Conservation (phyloP, 2,797 vertebrate genomes). For the Cossypha heuglini region DNA sequence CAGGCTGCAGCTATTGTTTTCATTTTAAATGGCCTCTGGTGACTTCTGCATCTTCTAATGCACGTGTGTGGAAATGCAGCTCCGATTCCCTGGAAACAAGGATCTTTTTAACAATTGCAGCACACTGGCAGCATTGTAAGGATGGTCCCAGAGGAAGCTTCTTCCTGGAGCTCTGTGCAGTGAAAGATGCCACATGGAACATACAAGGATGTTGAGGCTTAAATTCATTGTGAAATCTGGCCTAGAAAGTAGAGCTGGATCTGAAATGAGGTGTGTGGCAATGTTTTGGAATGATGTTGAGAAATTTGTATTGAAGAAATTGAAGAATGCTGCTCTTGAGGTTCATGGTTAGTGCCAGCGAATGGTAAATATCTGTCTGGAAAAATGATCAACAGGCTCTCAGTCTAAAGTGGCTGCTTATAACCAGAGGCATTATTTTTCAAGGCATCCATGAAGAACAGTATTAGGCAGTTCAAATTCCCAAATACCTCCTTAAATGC, state of each 20-base stretch:
- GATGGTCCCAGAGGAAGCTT: neutral
- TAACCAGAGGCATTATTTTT: constrained; percentile 6
- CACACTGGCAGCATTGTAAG: constrained; percentile 45
- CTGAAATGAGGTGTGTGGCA: constrained; percentile 34
- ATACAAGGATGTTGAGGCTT: neutral
- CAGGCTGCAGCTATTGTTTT: constrained; percentile 33
- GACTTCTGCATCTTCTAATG: neutral
- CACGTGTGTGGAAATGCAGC: constrained; percentile 19
- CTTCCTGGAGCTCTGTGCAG: constrained; percentile 24
- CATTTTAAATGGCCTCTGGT: neutral
- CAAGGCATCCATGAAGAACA: neutral
- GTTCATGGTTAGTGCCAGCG: constrained; percentile 5
- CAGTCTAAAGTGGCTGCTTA: neutral
- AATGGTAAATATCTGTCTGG: constrained; percentile 18
- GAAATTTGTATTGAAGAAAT: neutral
- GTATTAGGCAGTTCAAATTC: neutral
- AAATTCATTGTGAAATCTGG: constrained; percentile 20
- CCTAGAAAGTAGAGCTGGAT: constrained; percentile 34
- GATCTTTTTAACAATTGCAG: constrained; percentile 16
- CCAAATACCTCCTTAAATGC: neutral
- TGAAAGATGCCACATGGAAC: neutral
- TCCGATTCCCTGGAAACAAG: constrained; percentile 43
- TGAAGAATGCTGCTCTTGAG: constrained; percentile 37
- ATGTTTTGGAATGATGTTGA: constrained; percentile 20
- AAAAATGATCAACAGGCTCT: constrained; percentile 37